Conservation (phyloP, 2,797 vertebrate genomes). For the Sebastes nivosus region DNA sequence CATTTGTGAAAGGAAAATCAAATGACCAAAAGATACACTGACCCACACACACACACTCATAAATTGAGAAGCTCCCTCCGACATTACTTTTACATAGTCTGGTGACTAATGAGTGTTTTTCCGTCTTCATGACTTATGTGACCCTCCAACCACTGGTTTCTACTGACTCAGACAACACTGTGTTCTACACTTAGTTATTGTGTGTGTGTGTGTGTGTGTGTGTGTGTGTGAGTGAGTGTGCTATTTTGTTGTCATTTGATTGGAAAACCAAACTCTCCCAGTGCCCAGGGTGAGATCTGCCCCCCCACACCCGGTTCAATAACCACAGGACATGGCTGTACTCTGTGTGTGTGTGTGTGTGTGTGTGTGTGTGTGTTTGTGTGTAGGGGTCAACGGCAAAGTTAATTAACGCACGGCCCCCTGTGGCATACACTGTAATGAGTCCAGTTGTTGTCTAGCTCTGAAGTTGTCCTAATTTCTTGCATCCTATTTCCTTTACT, state of each 20-base stretch:
- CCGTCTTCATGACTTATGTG: neutral
- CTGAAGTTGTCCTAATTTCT: conserved; percentile 36
- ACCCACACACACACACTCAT: neutral
- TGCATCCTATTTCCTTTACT: neutral
- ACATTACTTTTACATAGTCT: neutral
- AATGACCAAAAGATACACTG: too few relatives aligned
- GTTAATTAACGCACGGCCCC: conserved; percentile 53
- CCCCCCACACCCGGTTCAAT: conserved; percentile 26
- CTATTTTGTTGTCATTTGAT: conserved; percentile 29
- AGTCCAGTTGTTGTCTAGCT: conserved; percentile 19
- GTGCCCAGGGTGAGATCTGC: conserved; percentile 31
- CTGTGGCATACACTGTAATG: conserved; percentile 11
- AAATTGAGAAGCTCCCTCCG: neutral
- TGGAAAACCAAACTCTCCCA: conserved; percentile 14
- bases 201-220: neutral
- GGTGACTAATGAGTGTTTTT: neutral
- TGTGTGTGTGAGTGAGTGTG: neutral
- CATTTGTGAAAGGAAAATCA: too few relatives aligned
- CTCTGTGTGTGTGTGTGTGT: neutral
- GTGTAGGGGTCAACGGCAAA: conserved; percentile 37
- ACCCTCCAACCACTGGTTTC: neutral
- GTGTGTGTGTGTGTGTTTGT: neutral
- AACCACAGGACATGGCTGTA: conserved; percentile 22
- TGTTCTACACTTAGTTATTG: neutral
- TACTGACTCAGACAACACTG: conserved; percentile 1